Percentiles rank a stretch among this genome's conserved stretches.
These are phyloP conservation scores for Cichlasoma orientale DNA, from an alignment of 2,797 vertebrate species.

Conservation along the genomic window DNA sequence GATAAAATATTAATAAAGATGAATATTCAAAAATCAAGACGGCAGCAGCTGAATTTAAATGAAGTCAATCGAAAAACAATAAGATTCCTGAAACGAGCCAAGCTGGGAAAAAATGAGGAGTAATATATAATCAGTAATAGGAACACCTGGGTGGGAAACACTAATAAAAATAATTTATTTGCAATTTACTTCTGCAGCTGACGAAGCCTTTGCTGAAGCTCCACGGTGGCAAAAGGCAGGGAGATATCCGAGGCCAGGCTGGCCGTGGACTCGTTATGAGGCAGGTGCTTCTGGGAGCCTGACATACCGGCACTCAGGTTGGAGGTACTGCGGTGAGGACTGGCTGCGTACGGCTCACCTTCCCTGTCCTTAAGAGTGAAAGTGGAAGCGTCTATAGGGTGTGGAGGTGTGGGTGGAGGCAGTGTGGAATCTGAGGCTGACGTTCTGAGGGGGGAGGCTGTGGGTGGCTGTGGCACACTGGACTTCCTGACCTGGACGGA, in stretches of 20 bases:
- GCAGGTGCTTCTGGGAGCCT: slow-evolving; percentile 85
- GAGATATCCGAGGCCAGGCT: slow-evolving; percentile 96
- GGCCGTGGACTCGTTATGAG: slow-evolving; percentile 89
- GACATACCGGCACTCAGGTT: slow-evolving; percentile 81
- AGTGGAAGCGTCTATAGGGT: slow-evolving; percentile 52
- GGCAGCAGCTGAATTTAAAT: slow-evolving; percentile 1
- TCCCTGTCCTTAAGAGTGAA: slow-evolving; percentile 70
- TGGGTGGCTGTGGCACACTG: slow-evolving; percentile 69
- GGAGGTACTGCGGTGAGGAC: slow-evolving; percentile 83
- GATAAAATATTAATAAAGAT: slow-evolving; percentile 17
- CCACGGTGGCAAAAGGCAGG: slow-evolving; percentile 89
- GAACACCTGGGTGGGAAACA: neutral
- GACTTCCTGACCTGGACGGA: slow-evolving; percentile 89
- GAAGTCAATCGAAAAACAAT: neutral
- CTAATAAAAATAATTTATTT: neutral
- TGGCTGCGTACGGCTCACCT: slow-evolving; percentile 67
- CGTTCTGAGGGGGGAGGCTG: slow-evolving; percentile 46
- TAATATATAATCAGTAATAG: neutral
- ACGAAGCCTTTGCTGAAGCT: slow-evolving; percentile 90
- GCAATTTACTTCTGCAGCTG: slow-evolving; percentile 92
- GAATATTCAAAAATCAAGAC: neutral
- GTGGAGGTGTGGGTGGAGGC: slow-evolving; percentile 57
- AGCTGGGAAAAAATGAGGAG: neutral
- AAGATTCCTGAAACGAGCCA: neutral
- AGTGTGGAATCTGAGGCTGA: slow-evolving; percentile 59